Evolutionary conservation across 1,140 invertebrate species (phyloP).

Genomic region (Drosophila nigromelanica): DNA sequence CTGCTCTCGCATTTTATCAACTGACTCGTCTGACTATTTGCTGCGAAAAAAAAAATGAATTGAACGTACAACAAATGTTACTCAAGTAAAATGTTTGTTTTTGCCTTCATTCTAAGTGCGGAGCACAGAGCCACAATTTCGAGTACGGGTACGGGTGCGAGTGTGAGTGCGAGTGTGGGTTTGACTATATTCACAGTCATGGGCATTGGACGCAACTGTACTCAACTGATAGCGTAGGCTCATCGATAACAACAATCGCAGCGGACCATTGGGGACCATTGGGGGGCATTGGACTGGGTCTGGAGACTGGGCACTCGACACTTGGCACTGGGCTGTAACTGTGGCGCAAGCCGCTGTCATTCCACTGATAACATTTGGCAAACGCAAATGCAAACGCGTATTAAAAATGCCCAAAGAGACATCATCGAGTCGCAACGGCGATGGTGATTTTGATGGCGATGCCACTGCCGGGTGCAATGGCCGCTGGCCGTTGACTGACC

Average conservation of each 20-base stretch:
- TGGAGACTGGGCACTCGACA: not conserved
- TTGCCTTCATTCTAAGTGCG: slow-evolving; percentile 67
- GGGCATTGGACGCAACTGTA: slow-evolving; percentile 51
- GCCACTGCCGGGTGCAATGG: slow-evolving; percentile 52
- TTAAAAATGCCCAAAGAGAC: slow-evolving; percentile 80
- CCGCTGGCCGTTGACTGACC: slow-evolving; percentile 49
- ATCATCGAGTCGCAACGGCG: slow-evolving; percentile 38
- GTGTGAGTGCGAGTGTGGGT: slow-evolving; percentile 6
- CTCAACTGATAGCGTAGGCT: slow-evolving; percentile 62
- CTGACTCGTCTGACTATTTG: slow-evolving; percentile 55
- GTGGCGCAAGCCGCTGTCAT: slow-evolving; percentile 49
- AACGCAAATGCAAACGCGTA: slow-evolving; percentile 74
- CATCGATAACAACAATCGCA: slow-evolving; percentile 69
- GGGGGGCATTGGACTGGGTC: slow-evolving; percentile 61
- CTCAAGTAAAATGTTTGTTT: slow-evolving; percentile 80
- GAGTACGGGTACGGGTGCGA: not conserved
- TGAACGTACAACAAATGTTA: slow-evolving; percentile 60
- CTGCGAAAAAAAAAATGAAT: slow-evolving; percentile 34
- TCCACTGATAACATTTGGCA: slow-evolving; percentile 77
- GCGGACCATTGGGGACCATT: slow-evolving; percentile 30
- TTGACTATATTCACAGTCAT: slow-evolving; percentile 22
- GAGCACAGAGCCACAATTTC: slow-evolving; percentile 17
- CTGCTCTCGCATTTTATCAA: slow-evolving; percentile 35
- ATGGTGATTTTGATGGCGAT: slow-evolving; percentile 33
- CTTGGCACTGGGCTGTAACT: slow-evolving; percentile 4